Evolutionary conservation across 2,113 vertebrate genomes (phyloP).

Genomic region (Ovibos moschatus): DNA sequence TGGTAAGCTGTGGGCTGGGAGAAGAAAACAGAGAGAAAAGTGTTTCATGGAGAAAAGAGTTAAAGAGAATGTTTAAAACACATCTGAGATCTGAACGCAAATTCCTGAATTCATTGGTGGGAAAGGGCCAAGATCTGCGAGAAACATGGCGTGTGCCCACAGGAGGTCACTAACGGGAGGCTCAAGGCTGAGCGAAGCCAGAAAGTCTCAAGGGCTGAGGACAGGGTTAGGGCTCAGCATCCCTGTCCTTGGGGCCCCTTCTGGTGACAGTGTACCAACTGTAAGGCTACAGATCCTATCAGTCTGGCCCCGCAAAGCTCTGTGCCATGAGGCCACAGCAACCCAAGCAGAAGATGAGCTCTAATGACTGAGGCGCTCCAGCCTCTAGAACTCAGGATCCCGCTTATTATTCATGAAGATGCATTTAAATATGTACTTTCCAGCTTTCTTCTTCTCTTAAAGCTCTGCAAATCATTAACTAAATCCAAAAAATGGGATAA

Average conservation of each 20-base stretch:
- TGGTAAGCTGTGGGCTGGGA: neutral
- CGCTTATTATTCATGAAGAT: neutral
- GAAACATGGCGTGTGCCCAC: neutral
- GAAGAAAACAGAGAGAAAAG: neutral
- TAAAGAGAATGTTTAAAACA: neutral
- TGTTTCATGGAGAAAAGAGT: neutral
- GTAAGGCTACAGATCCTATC: neutral
- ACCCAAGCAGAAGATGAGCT: neutral
- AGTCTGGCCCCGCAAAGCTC: rapidly evolving
- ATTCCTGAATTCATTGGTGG: neutral
- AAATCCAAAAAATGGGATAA: neutral
- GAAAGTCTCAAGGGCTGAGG: neutral
- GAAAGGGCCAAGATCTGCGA: neutral
- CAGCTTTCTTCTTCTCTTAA: neutral
- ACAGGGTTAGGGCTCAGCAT: neutral
- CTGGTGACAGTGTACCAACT: neutral
- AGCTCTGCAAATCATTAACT: neutral
- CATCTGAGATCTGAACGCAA: neutral
- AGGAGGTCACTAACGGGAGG: neutral
- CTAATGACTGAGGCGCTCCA: neutral
- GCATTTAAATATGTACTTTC: neutral
- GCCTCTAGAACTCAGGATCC: neutral
- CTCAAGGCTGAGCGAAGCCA: neutral
- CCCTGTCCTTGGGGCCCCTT: no score
- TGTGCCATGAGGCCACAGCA: neutral